Evolutionary conservation across 2,113 vertebrate species (phyloP), one percentile per base, ranked within the genome.

Genomic region (Cepphus grylle): DNA sequence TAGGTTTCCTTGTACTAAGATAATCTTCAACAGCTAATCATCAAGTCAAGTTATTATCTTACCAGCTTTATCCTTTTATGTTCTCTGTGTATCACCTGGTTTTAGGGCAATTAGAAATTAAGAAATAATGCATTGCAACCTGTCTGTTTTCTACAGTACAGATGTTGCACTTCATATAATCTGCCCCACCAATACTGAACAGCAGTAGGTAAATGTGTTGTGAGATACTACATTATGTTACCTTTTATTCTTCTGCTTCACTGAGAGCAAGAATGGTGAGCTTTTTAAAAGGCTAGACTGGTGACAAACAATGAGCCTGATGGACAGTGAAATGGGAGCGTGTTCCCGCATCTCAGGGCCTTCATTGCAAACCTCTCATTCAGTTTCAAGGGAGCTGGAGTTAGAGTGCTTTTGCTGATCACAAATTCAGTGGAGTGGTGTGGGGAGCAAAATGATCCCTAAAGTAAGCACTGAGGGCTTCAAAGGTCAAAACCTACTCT

Each of bases 381-480:
- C 61, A 25, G 30, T 50, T 95, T 27, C 82, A 43, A 45, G 83
- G 86, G 80, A 93, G 34, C 34, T 93, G 42, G 55, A 91, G 50
- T 20, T 59, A 38, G 53, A 95, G 81, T 91, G 78, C 78, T 91
- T 96, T 85, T 93, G 78, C 84, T 94, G 71, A 86, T 91, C 73
- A 70, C 45, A 53, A n/a, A 91, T 90, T 86, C 94, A 38, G 36
- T 11, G 6, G 43, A 96, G 91, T 87, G 73, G 78, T 61, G 29
- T 53, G 66, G 81, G 89, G 84, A 94, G 62, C 30, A 79, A 30
- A 72, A 52, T 2, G 2, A 50, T 96, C 95, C 94, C 96, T 58
- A 3, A 95, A 89, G 95, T 87, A 97, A 94, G 77, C 93, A 62
- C 34, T 32, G 26, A 49, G 65, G 65, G 49, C 36, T 89, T 82